Percentiles rank a stretch among this genome's conserved stretches.
phyloP scores from a whole-genome alignment of 2,113 vertebrate genomes.

The Actinemys pallida region DNA sequence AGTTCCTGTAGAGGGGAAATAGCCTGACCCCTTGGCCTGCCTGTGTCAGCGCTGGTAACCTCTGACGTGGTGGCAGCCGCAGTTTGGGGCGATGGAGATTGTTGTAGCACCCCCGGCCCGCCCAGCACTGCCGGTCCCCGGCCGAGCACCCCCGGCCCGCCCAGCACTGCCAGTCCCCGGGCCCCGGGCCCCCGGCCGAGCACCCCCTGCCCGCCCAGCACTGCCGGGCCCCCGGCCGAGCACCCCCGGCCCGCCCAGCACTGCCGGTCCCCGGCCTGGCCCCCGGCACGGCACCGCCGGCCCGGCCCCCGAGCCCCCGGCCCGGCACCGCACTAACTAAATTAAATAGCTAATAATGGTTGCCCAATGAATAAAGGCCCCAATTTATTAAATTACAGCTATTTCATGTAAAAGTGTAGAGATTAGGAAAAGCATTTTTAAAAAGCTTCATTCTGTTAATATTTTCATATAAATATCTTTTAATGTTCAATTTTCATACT shows the following conservation, averaged over 20 bases:
- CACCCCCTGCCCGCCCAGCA: too few relatives aligned
- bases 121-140: too few relatives aligned
- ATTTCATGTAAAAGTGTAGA: not conserved
- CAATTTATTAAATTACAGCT: not conserved
- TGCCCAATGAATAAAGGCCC: not conserved
- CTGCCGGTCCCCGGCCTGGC: too few relatives aligned
- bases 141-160: too few relatives aligned
- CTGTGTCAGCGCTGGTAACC: rapidly evolving
- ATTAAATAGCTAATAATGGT: not conserved
- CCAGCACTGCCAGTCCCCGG: too few relatives aligned
- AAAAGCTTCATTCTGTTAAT: not conserved
- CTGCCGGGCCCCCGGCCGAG: too few relatives aligned
- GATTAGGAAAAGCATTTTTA: not conserved
- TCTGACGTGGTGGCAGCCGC: not conserved
- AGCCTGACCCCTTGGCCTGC: rapidly evolving
- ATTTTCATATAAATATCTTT: not conserved
- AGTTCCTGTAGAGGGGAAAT: too few relatives aligned
- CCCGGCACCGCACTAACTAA: not conserved
- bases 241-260: too few relatives aligned
- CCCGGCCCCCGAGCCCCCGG: too few relatives aligned
- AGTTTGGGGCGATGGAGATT: not conserved
- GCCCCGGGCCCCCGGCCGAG: too few relatives aligned
- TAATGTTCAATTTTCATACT: not conserved
- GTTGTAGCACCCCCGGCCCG: too few relatives aligned
- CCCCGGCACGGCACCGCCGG: too few relatives aligned